A percentile compares a stretch with the other conserved stretches of the same genome.
phyloP scores from a whole-genome alignment of 2,113 vertebrate species.

The Pomatorhinus ruficollis region DNA sequence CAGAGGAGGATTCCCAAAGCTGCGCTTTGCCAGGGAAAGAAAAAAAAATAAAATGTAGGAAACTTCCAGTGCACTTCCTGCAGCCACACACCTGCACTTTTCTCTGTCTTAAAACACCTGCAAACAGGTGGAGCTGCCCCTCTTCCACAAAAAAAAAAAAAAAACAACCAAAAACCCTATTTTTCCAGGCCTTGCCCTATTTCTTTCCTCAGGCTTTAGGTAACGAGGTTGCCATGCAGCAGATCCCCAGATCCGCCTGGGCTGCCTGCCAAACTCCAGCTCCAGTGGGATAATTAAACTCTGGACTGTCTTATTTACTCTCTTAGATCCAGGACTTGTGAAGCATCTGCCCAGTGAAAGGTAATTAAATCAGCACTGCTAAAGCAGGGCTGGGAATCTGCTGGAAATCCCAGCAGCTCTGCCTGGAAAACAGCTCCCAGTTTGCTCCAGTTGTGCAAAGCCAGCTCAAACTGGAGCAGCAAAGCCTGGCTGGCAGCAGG shows the following conservation, averaged over 20 bases:
- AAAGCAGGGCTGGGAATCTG: not conserved
- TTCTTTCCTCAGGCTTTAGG: not conserved
- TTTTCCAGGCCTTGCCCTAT: not conserved
- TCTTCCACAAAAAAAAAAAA: not conserved
- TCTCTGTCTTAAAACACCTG: not conserved
- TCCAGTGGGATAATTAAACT: slow-evolving; percentile 71
- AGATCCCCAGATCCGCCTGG: not conserved
- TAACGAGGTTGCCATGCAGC: not conserved
- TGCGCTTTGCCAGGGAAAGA: not conserved
- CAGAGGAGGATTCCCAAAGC: not conserved
- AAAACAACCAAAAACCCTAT: too few relatives aligned
- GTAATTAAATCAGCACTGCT: slow-evolving; percentile 50
- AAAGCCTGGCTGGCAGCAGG: not conserved
- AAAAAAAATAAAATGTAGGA: accelerated
- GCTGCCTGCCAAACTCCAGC: not conserved
- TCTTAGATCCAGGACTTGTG: not conserved
- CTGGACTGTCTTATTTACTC: slow-evolving; percentile 2
- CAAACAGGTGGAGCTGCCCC: not conserved
- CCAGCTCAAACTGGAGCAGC: not conserved
- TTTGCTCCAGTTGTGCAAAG: not conserved
- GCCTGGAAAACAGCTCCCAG: not conserved
- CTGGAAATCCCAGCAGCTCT: not conserved
- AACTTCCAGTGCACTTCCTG: not conserved
- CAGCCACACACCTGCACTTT: not conserved
- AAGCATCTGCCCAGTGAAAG: slow-evolving; percentile 64